phyloP scores from a whole-genome alignment of 2,113 vertebrate species.

The Vireo altiloquus region DNA sequence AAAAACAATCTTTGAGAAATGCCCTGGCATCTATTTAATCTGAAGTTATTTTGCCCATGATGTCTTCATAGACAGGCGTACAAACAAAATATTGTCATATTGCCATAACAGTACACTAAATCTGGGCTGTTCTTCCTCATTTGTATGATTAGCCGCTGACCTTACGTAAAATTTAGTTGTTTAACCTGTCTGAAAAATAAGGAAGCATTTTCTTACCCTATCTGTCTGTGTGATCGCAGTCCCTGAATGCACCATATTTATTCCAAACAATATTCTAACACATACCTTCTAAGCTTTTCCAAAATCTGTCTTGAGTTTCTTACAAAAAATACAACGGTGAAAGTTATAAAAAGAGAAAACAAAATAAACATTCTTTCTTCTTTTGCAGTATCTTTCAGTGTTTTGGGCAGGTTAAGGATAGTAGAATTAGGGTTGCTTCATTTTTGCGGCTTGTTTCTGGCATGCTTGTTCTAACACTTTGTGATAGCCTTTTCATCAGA shows the following conservation, averaged over 20 bases:
- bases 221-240: background rate
- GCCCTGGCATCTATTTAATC: background rate
- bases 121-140: background rate
- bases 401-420: background rate
- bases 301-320: background rate
- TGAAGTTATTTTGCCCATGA: background rate
- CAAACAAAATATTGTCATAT: background rate
- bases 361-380: background rate
- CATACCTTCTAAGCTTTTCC: background rate
- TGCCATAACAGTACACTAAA: background rate
- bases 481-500: background rate
- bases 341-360: background rate
- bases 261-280: background rate
- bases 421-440: accelerated
- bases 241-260: background rate
- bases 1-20: background rate
- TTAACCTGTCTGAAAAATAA: background rate
- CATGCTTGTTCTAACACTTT: background rate
- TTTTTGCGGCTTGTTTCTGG: background rate
- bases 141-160: background rate
- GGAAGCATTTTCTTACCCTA: background rate
- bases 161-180: background rate
- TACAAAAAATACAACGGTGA: background rate
- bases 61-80: background rate
- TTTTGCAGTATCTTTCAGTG: accelerated